Evolutionary conservation across 2,797 vertebrate genomes (phyloP).

Genomic region (Orientallactaga sibirica): DNA sequence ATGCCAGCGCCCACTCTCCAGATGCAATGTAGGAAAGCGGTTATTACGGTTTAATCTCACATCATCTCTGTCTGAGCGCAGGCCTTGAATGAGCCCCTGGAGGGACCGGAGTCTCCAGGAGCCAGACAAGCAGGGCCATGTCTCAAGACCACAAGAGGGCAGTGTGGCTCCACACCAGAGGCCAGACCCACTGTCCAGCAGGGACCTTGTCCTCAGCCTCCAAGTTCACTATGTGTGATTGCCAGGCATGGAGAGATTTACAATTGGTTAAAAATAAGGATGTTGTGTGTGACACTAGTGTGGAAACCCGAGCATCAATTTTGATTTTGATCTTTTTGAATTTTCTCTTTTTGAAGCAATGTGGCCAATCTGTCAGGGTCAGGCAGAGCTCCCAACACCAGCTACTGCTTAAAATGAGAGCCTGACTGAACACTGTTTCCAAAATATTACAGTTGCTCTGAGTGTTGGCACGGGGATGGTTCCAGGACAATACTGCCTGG

Average conservation of each 20-base stretch:
- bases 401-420: background rate
- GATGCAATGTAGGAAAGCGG: too few relatives aligned
- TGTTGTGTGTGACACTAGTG: background rate
- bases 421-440: background rate
- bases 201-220: background rate
- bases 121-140: too few relatives aligned
- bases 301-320: too few relatives aligned
- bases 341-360: too few relatives aligned
- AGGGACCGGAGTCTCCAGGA: background rate
- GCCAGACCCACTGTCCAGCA: background rate
- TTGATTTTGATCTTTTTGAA: too few relatives aligned
- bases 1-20: background rate
- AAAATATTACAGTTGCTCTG: too few relatives aligned
- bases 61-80: background rate
- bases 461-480: background rate
- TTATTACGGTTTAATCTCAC: background rate
- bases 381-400: background rate
- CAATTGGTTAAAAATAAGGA: background rate
- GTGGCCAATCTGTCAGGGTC: background rate
- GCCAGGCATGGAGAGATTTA: too few relatives aligned
- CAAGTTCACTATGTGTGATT: background rate
- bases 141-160: background rate
- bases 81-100: accelerated
- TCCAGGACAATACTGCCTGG: background rate
- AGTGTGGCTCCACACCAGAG: background rate